These are phyloP conservation scores for Campopleginae sp. DNA, from an alignment of 2,888 invertebrate genomes.

Conservation along the genomic window DNA sequence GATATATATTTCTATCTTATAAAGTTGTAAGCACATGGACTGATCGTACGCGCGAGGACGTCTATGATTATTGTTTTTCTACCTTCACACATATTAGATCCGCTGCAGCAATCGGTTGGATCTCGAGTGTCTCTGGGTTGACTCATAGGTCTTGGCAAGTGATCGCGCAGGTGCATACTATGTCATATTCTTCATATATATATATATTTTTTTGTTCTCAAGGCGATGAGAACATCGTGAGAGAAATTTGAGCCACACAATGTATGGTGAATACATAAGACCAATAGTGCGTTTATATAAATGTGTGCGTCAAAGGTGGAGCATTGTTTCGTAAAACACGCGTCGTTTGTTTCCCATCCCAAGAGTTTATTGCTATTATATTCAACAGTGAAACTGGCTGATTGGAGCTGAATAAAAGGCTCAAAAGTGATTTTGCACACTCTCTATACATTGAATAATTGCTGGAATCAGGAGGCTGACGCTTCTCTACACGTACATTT, in stretches of 20 bases:
- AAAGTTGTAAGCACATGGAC: background rate
- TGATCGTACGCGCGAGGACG: background rate
- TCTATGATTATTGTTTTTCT: slow-evolving; percentile 10
- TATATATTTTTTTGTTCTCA: background rate
- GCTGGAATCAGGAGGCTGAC: background rate
- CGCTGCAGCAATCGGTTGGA: slow-evolving; percentile 7
- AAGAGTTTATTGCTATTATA: slow-evolving; percentile 14
- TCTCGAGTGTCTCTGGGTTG: slow-evolving; percentile 29
- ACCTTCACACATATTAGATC: slow-evolving; percentile 3
- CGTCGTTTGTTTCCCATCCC: slow-evolving; percentile 45
- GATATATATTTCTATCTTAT: background rate
- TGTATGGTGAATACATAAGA: background rate
- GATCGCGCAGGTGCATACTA: slow-evolving; percentile 11
- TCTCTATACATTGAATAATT: background rate
- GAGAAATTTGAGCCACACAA: slow-evolving; percentile 29
- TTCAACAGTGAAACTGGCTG: background rate
- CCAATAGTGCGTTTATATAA: background rate
- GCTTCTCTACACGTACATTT: background rate
- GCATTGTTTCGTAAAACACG: slow-evolving; percentile 31
- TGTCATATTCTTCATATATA: background rate
- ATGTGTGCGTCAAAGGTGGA: background rate
- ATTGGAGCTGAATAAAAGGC: slow-evolving; percentile 10
- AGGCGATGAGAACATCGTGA: slow-evolving; percentile 38
- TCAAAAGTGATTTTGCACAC: slow-evolving; percentile 5
- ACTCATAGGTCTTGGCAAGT: slow-evolving; percentile 3